Evolutionary conservation across 2,797 vertebrate genomes (phyloP).

Genomic region (Schizopygopsis malacanthus): DNA sequence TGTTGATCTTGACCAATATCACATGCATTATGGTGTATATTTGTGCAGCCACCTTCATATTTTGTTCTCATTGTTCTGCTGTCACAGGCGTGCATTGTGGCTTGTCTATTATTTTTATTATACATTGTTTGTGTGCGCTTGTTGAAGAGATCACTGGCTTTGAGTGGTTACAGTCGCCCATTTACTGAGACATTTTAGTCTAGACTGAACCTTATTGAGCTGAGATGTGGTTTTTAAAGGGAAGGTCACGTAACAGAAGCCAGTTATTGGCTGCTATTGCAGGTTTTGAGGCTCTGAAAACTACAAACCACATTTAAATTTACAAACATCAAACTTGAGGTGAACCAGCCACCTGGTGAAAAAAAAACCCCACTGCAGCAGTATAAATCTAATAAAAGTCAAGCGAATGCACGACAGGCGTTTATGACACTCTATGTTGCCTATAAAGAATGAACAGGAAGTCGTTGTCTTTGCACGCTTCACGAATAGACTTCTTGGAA

Average conservation of each 20-base stretch:
- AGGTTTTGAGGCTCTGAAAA: neutral
- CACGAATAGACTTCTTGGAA: neutral
- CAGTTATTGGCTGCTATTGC: neutral
- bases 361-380: neutral
- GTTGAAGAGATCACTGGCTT: neutral
- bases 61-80: neutral
- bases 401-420: too few relatives aligned
- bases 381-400: neutral
- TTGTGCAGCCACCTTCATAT: neutral
- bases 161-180: neutral
- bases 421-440: neutral
- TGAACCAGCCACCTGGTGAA: neutral
- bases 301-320: neutral
- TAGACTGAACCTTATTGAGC: neutral
- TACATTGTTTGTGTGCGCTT: neutral
- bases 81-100: neutral
- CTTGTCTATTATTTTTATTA: neutral
- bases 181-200: neutral
- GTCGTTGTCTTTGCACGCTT: neutral
- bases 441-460: conserved; percentile 13
- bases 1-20: conserved; percentile 1
- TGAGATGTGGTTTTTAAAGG: neutral
- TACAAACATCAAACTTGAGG: neutral
- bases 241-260: neutral
- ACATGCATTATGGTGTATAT: neutral